phyloP scores from a whole-genome alignment of 2,113 vertebrate species.

The Phalacrocorax aristotelis region DNA sequence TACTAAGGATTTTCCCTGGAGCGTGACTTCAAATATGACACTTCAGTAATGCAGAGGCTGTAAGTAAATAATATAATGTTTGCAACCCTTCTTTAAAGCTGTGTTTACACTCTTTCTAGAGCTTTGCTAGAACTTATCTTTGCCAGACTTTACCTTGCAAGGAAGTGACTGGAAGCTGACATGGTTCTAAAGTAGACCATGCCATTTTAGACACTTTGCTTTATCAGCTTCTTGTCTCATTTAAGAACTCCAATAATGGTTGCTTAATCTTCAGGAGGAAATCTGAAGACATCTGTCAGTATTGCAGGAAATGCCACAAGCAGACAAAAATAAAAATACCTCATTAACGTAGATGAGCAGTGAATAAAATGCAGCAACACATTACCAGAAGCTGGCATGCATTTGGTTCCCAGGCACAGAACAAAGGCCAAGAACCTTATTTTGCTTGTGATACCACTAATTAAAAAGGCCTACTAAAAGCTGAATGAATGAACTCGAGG shows the following conservation, averaged over 20 bases:
- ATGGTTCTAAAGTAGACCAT: neutral
- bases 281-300: constrained; percentile 1
- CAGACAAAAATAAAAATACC: constrained; percentile 9
- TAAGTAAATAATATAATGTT: constrained; percentile 38
- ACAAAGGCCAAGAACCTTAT: constrained; percentile 1
- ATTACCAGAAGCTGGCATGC: neutral
- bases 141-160: neutral
- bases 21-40: constrained; percentile 39
- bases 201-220: neutral
- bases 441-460: neutral
- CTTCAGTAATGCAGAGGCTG: constrained; percentile 67
- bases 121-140: neutral
- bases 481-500: neutral
- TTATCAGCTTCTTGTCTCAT: neutral
- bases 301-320: neutral
- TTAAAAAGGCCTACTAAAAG: neutral
- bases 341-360: neutral
- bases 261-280: neutral
- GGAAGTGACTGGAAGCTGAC: neutral
- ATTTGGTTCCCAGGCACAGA: neutral
- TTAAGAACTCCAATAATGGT: neutral
- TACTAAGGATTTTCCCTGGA: constrained; percentile 24
- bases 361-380: neutral
- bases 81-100: neutral
- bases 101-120: neutral